Percentiles rank a stretch among this genome's conserved stretches.
Conservation (phyloP, 2,113 vertebrate genomes). For the Cairina moschata region DNA sequence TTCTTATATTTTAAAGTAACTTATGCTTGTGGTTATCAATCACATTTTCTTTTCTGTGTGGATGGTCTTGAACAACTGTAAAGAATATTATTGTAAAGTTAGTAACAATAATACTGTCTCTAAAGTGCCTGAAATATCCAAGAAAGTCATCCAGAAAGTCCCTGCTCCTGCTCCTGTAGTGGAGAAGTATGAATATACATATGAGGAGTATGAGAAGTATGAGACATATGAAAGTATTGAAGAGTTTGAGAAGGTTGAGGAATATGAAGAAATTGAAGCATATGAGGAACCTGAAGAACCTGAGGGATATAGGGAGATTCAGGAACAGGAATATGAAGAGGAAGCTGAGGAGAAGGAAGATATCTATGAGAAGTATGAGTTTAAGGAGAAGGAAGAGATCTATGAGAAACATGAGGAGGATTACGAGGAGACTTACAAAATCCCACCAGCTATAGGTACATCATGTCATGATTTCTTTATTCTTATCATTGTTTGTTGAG, state of each 20-base stretch:
- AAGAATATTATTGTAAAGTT: neutral
- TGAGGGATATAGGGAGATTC: conserved; percentile 53
- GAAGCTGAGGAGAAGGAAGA: conserved; percentile 58
- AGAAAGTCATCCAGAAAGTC: conserved; percentile 68
- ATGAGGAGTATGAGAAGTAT: conserved; percentile 71
- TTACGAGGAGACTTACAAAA: conserved; percentile 64
- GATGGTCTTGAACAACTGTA: neutral
- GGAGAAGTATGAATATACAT: conserved; percentile 53
- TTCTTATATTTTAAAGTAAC: neutral
- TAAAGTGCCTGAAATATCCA: conserved; percentile 75
- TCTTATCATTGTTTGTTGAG: neutral
- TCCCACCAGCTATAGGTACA: conserved; percentile 77
- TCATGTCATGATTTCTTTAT: neutral
- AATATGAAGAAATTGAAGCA: conserved; percentile 70
- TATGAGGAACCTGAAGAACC: conserved; percentile 68
- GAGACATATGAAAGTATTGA: conserved; percentile 35
- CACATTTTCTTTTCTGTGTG: neutral
- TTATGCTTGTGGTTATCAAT: neutral
- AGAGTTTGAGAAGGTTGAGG: conserved; percentile 61
- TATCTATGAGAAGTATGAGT: conserved; percentile 39
- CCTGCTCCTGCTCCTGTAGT: neutral
- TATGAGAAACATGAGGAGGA: conserved; percentile 53
- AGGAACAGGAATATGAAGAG: conserved; percentile 33
- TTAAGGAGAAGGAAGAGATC: conserved; percentile 43
- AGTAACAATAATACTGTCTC: conserved; percentile 47